Evolutionary conservation across 2,888 invertebrate genomes (phyloP).

Genomic region (Yponomeuta plumbellus): DNA sequence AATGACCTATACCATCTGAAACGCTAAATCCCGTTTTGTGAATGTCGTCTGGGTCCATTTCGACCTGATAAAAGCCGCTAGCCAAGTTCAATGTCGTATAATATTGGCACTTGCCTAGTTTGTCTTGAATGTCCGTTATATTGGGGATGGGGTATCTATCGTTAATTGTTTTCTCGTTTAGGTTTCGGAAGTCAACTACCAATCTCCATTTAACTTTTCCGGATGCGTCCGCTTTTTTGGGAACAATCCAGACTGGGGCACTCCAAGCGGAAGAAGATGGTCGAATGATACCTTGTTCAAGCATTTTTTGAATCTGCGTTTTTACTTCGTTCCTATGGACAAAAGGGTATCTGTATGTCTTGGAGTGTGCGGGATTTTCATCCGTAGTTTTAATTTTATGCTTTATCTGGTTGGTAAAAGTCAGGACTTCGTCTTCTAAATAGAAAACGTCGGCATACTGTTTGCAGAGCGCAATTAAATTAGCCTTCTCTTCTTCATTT

Average conservation of each 20-base stretch:
- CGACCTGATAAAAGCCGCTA: slow-evolving; percentile 19
- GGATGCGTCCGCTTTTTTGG: slow-evolving; percentile 28
- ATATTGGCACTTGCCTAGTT: slow-evolving; percentile 25
- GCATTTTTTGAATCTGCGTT: slow-evolving; percentile 9
- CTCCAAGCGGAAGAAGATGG: slow-evolving; percentile 23
- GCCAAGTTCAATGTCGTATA: slow-evolving; percentile 20
- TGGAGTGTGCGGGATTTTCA: slow-evolving; percentile 21
- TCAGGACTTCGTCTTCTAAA: slow-evolving; percentile 22
- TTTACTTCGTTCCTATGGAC: slow-evolving; percentile 21
- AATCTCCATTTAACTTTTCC: slow-evolving; percentile 27
- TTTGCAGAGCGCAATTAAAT: slow-evolving; percentile 21
- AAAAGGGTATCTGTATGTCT: slow-evolving; percentile 23
- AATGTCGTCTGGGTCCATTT: slow-evolving; percentile 23
- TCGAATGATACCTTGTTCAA: slow-evolving; percentile 17
- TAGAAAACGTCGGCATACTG: slow-evolving; percentile 27
- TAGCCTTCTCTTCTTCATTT: slow-evolving; percentile 25
- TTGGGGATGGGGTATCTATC: slow-evolving; percentile 30
- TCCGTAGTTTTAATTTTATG: slow-evolving; percentile 29
- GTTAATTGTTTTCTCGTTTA: slow-evolving; percentile 29
- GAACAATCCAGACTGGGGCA: slow-evolving; percentile 28
- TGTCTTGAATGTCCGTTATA: slow-evolving; percentile 29
- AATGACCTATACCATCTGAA: slow-evolving; percentile 31
- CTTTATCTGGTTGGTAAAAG: slow-evolving; percentile 23
- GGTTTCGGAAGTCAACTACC: slow-evolving; percentile 26
- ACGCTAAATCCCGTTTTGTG: slow-evolving; percentile 32